Percentiles rank a stretch among this genome's conserved stretches.
These are phyloP conservation scores for Patella depressa DNA, from an alignment of 2,888 invertebrate species.

Conservation along the genomic window DNA sequence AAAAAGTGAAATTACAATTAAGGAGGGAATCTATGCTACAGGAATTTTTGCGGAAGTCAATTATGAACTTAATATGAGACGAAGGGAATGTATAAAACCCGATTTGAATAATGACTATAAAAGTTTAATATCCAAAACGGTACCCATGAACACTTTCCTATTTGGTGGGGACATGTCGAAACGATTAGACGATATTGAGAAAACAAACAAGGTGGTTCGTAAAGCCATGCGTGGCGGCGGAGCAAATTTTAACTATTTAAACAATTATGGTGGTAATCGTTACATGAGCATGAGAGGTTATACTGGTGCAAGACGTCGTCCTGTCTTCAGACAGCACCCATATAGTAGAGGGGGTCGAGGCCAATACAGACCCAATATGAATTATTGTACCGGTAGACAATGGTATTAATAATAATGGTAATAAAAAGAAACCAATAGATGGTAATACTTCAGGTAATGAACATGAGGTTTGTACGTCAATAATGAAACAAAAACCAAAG, in stretches of 20 bases:
- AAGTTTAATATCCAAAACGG: not conserved
- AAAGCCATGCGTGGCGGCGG: not conserved
- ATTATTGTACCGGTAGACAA: too few species aligned
- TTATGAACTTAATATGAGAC: constrained; percentile 14
- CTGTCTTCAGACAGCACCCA: too few species aligned
- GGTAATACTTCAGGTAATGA: too few species aligned
- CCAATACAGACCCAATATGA: too few species aligned
- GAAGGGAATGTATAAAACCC: constrained; percentile 15
- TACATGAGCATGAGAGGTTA: too few species aligned
- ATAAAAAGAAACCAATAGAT: too few species aligned
- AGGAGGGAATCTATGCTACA: not conserved
- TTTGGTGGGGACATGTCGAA: constrained; percentile 8
- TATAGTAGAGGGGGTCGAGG: too few species aligned
- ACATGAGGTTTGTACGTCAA: too few species aligned
- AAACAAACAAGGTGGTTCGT: not conserved
- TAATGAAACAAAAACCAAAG: too few species aligned
- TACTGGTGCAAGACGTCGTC: too few species aligned
- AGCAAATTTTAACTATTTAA: not conserved
- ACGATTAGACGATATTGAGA: constrained; percentile 15
- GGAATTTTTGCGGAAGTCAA: constrained; percentile 11
- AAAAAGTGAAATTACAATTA: not conserved
- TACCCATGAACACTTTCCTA: not conserved
- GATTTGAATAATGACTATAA: not conserved
- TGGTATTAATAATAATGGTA: too few species aligned
- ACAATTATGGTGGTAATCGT: not conserved